Evolutionary conservation across 2,888 invertebrate species (phyloP).

Genomic region (Antheraea yamamai): DNA sequence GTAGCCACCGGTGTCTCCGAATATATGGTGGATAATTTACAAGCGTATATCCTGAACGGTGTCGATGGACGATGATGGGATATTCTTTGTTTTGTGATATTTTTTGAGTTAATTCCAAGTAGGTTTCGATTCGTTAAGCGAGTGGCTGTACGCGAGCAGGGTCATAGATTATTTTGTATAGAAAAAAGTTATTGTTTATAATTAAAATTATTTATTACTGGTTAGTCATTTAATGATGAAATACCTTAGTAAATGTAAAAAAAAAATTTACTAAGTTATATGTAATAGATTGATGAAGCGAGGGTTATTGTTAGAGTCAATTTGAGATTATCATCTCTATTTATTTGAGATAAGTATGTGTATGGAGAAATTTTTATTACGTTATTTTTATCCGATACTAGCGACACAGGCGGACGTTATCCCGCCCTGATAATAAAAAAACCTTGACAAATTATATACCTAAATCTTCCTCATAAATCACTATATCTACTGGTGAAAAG

Average conservation of each 20-base stretch:
- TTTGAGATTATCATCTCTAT: not conserved
- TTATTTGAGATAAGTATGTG: not conserved
- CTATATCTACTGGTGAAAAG: no score
- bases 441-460: no score
- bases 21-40: constrained; percentile 79
- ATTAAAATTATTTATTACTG: not conserved
- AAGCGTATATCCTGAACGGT: constrained; percentile 47
- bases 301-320: not conserved
- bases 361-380: not conserved
- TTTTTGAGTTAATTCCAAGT: not conserved
- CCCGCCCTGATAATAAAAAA: no score
- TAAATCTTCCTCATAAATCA: no score
- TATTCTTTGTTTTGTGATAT: not conserved
- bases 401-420: no score
- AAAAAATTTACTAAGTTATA: not conserved
- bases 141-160: not conserved
- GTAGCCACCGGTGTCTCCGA: constrained; percentile 87
- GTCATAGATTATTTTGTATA: not conserved
- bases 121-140: not conserved
- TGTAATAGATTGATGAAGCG: not conserved
- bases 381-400: no score
- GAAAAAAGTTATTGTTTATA: not conserved
- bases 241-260: not conserved
- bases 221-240: not conserved
- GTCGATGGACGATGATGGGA: constrained; percentile 43